Percentiles rank a stretch among this genome's conserved stretches.
These are phyloP conservation scores for Polydrusus tereticollis DNA, from an alignment of 2,888 invertebrate species.

Conservation along the genomic window DNA sequence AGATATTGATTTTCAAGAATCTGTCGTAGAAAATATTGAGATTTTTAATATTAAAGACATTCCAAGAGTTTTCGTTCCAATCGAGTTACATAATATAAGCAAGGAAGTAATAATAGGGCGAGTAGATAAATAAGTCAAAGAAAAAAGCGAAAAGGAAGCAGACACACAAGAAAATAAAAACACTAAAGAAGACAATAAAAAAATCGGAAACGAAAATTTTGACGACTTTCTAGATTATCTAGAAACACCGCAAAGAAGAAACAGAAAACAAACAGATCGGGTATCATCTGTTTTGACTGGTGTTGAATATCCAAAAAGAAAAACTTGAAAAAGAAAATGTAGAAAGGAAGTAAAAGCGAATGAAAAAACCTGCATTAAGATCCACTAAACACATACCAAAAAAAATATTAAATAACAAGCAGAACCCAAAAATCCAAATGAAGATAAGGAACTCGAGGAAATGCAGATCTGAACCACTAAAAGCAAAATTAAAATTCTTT, in stretches of 20 bases:
- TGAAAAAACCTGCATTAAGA: background rate
- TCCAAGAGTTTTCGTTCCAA: conserved; percentile 25
- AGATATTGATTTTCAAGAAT: too few species aligned
- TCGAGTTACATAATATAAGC: too few species aligned
- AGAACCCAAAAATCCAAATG: background rate
- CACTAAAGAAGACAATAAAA: too few species aligned
- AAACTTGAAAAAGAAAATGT: background rate
- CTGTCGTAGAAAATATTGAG: conserved; percentile 18
- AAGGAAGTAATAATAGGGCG: too few species aligned
- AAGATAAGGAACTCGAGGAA: background rate
- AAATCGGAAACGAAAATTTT: background rate
- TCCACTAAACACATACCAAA: too few species aligned
- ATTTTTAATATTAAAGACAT: conserved; percentile 24
- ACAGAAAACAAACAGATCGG: background rate
- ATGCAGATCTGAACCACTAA: background rate
- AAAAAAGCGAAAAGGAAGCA: too few species aligned
- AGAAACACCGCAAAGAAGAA: background rate
- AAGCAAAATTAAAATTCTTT: background rate
- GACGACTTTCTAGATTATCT: background rate
- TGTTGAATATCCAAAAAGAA: background rate
- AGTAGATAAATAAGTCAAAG: too few species aligned
- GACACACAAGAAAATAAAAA: too few species aligned
- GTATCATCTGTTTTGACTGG: background rate
- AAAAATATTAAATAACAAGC: background rate
- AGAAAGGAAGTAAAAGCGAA: background rate